Evolutionary conservation across 2,888 invertebrate species (phyloP).

Genomic region (Sphinx pinastri): DNA sequence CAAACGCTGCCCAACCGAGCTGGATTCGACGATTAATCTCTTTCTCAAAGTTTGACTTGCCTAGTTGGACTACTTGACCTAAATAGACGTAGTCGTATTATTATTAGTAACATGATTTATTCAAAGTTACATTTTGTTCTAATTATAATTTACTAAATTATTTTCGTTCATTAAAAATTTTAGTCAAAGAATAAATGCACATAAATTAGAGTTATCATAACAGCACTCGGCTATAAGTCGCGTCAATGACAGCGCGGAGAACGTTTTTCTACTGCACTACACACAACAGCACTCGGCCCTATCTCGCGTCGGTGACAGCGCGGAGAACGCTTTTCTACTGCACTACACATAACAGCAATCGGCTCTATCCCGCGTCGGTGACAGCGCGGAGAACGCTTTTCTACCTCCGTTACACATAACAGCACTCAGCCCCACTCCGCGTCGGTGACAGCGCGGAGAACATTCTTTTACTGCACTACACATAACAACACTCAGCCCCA

Average conservation of each 20-base stretch:
- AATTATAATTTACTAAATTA: too few species aligned
- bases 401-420: slow-evolving; percentile 2
- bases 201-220: too few species aligned
- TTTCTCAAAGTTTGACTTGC: too few species aligned
- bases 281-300: background rate
- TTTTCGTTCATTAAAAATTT: too few species aligned
- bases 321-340: background rate
- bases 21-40: too few species aligned
- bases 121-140: too few species aligned
- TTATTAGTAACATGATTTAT: too few species aligned
- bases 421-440: slow-evolving; percentile 2
- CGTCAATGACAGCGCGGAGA: background rate
- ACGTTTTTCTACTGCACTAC: background rate
- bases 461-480: background rate
- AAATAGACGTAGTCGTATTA: too few species aligned
- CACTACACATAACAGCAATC: background rate
- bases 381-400: background rate
- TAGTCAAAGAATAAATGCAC: too few species aligned
- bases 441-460: background rate
- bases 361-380: background rate
- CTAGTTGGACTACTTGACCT: too few species aligned
- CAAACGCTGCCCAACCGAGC: too few species aligned
- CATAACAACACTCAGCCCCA: slow-evolving; percentile 1
- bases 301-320: background rate
- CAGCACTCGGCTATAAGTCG: too few species aligned